These are phyloP conservation scores for Hexactinellida sp. DNA, from an alignment of 37 sponge, comb jelly and placozoan species.

Conservation along the genomic window DNA sequence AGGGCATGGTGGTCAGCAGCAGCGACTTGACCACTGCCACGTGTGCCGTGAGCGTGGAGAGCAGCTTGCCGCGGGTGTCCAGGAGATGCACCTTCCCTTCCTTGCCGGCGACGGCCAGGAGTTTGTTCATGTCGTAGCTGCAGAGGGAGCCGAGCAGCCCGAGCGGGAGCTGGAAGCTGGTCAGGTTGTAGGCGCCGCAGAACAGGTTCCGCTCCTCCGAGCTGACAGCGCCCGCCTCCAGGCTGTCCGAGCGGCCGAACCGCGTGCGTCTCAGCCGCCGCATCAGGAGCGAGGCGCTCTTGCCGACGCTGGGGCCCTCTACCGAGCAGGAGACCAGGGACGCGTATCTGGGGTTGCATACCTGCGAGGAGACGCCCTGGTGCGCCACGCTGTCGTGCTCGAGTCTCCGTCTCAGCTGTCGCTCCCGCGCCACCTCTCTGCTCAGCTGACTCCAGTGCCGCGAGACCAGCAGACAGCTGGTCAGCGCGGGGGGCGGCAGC, in stretches of 20 bases:
- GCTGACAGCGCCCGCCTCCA: neutral
- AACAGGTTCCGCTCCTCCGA: conserved; percentile 25
- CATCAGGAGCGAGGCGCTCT: neutral
- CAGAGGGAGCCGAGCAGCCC: neutral
- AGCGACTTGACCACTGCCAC: neutral
- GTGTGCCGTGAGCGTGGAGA: neutral
- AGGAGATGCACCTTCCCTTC: neutral
- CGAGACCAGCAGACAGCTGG: neutral
- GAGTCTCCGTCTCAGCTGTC: neutral
- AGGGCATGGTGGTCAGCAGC: neutral
- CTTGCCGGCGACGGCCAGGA: neutral
- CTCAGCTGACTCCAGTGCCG: neutral
- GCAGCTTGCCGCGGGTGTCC: neutral
- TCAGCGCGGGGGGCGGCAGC: neutral
- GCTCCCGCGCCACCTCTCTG: neutral
- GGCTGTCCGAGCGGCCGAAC: conserved; percentile 19
- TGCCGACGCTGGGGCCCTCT: neutral
- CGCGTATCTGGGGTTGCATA: neutral
- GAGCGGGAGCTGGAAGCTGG: neutral
- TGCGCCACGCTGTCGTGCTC: neutral
- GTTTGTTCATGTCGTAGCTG: neutral
- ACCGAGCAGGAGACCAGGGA: neutral
- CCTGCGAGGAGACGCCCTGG: neutral
- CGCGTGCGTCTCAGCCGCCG: neutral
- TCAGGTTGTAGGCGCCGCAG: conserved; percentile 24